Percentiles rank a stretch among this genome's conserved stretches.
Evolutionary conservation across 2,888 invertebrate species (phyloP).

Genomic region (Campoplex capitator): DNA sequence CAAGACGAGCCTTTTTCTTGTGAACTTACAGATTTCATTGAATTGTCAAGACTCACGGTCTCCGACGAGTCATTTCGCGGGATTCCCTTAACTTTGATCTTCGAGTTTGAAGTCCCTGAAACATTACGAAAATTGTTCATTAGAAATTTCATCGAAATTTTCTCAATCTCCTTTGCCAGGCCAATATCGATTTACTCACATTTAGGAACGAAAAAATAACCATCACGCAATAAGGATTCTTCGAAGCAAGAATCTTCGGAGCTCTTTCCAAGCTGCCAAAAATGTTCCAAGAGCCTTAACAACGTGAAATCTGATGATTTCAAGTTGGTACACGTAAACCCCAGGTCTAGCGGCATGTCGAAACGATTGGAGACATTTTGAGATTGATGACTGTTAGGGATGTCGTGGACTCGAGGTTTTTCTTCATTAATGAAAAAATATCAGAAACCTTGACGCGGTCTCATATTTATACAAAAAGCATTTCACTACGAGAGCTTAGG

Average conservation of each 20-base stretch:
- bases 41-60: conserved; percentile 21
- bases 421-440: neutral
- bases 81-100: neutral
- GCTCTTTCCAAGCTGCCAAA: conserved; percentile 35
- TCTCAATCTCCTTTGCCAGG: neutral
- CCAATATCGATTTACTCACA: conserved; percentile 21
- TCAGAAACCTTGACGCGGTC: neutral
- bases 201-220: conserved; percentile 6
- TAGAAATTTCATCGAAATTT: neutral
- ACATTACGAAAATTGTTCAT: neutral
- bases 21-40: neutral
- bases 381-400: neutral
- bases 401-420: neutral
- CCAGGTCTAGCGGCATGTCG: neutral
- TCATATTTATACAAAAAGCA: neutral
- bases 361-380: conserved; percentile 6
- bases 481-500: neutral
- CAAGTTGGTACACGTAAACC: neutral
- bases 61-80: conserved; percentile 13
- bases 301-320: conserved; percentile 23
- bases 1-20: neutral
- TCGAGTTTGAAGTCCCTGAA: neutral
- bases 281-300: conserved; percentile 37
- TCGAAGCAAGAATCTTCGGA: conserved; percentile 19
- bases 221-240: conserved; percentile 5